Base-by-base conservation (phyloP, 2,888 invertebrate genomes). In the Molorchus minor region DNA sequence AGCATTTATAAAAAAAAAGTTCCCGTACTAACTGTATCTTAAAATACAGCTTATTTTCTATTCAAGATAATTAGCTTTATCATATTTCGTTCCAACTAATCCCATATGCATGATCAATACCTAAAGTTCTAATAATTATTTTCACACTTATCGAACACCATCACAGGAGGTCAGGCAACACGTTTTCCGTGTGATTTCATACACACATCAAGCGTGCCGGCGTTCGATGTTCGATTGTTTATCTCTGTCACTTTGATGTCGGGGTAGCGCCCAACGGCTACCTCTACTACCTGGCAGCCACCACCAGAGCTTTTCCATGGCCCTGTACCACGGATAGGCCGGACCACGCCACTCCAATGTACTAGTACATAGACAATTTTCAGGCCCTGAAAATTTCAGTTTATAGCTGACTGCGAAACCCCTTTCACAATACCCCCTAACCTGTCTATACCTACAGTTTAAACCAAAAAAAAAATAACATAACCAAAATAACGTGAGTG, bases 381-480 rank as follows among this genome's bases (percentile, higher is more conserved):
- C 68, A 63, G 65, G 67, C 63, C 67, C 65, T 64, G 67, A 78
- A 79, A 79, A 77, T 79, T 79, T 80, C 79, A 80, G 80, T 80
- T 78, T 77, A 79, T 79, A 79, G 80, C 80, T 76, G 77, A 79
- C 80, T 80, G 80, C 80, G 80, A 79, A 77, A 77, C 77, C 80
- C 79, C 75, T 75, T 71, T 69, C 70, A 71, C 77, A 78, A 71
- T 61, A 68, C 76, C 77, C 79, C 77, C 68, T 69, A 76, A 79
- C 79, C 79, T 77, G 75, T 76, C 80, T 79, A 79, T 77, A 80
- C 80, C 80, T 80, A 80, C 80, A 80, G 80, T 80, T 80, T 69
- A 67, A 73, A 72, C 66, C 71, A 67, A 63, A 65, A 70, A 70
- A 68, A 69, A 64, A 68, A 52, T 51, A 64, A 67, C 68, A 61